Base-by-base conservation (phyloP, 2,113 vertebrate species). In the Gopherus flavomarginatus region DNA sequence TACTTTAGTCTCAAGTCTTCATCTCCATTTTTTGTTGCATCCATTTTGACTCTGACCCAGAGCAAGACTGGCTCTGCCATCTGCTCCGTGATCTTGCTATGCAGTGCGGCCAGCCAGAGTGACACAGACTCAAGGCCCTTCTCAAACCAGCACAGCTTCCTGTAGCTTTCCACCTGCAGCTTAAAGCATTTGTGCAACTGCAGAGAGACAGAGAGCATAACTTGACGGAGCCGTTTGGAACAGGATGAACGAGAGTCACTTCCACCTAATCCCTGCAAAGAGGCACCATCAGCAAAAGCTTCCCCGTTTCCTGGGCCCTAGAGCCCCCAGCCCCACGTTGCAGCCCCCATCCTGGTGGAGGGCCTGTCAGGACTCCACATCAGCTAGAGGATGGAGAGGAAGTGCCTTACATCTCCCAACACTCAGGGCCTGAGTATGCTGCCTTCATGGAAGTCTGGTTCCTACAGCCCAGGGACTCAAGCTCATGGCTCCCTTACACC, bases 31-130 rank as follows among this genome's bases (percentile, higher is more conserved):
- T 94, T 98, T 2, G 96, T 97, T 0, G 98, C 98, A 2, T 99
- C 99, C 0, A 94, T 98, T 94, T 99, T 99, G 42, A 98, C 98
- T 86, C 98, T 98, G 81, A 98, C 99, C 99, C 99, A 99, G 81
- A 99, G 97, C 5, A 98, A 97, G 17, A 99, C 93, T 0, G 99
- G 99, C 87, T 99, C 99, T 2, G 95, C 69, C 97, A 99, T 98
- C 81, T 99, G 97, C 84, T 98, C 86, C 0, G 65, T 86, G 31
- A 98, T 42, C 0, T 86, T 94, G 87, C 95, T 92, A 4, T 90
- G 97, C 54, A 99, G 97, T 3, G 98, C 98, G 11, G 83, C 94
- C 96, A 99, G 97, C 99, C 99, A 99, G 87, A 95, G 93, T 65
- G 96, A 98, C 81, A 99, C 98, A 56, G 97, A 98, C 38, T 97